Conservation (phyloP, 1,140 invertebrate genomes). For the Achatina immaculata region DNA sequence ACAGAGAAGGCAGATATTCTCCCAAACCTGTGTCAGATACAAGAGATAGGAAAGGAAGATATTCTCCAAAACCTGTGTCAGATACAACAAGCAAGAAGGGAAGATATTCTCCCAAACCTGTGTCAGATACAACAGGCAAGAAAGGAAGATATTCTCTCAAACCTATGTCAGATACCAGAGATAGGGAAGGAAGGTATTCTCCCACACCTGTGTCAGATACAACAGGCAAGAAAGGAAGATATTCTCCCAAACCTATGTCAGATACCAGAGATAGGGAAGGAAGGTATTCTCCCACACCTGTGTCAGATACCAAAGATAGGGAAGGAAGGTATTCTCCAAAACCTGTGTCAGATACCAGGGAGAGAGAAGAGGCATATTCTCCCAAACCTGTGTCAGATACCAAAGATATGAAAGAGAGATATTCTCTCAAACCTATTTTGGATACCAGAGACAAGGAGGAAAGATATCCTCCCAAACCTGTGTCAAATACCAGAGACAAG, state of each 20-base stretch:
- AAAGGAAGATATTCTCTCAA: not conserved
- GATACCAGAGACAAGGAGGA: no score
- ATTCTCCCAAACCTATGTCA: not conserved
- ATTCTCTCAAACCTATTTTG: no score
- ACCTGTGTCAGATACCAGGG: not conserved
- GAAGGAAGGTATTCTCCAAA: not conserved
- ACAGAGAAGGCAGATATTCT: not conserved
- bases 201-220: not conserved
- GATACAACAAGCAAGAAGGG: not conserved
- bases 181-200: not conserved
- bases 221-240: not conserved
- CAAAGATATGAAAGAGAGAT: not conserved
- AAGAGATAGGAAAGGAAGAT: not conserved
- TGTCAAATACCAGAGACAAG: no score
- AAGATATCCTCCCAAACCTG: no score
- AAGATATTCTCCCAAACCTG: not conserved
- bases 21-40: not conserved
- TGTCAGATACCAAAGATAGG: not conserved
- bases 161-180: not conserved
- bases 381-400: not conserved
- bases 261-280: not conserved
- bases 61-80: not conserved
- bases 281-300: not conserved
- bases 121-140: not conserved
- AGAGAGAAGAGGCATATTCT: not conserved